Evolutionary conservation across 1,140 invertebrate genomes (phyloP), one percentile per base, ranked within the genome.

Genomic region (Papilio dardanus): DNA sequence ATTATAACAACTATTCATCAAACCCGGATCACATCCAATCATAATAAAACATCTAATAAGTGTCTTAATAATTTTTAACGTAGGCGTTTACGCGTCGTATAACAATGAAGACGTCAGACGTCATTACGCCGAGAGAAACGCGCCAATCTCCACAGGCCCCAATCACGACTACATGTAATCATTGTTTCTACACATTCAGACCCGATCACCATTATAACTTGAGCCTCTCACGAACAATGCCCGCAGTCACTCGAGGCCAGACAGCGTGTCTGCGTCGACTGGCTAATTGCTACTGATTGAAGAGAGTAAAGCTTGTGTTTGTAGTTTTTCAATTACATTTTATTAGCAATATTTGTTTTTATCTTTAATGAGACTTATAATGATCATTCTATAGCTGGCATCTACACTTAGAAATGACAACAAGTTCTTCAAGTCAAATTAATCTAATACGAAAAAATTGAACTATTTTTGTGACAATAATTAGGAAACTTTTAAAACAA

Each of bases 141-240:
- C 78, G 78, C 75, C 76, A 78, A 68, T 73, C 50, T 65, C 76
- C 33, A 76, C 75, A 16, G 54, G 40, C 71, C 33, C 71, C 74
- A 80, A 79, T 78, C 74, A 79, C 81, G 80, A 84, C 81, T 86
- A 79, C 77, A 69, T 69, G 80, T 81, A 78, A 83, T 83, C 78
- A 80, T 76, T 79, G 82, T 80, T 82, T 81, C 78, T 75, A 79
- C 80, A 80, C 80, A 74, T 79, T n/a, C 62, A 33, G 33, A 28
- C 16, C 67, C 19, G 28, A 30, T 62, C 37, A 74, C 80, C 77
- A 80, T 24, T 77, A 37, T 77, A 77, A 33, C 21, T 58, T 69
- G 82, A 77, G 54, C 77, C 69, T 50, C 30, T 46, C 28, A 7
- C 19, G 42, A 62, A 77, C 50, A 69, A 33, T 74, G 40, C 28